Evolutionary conservation across 2,797 vertebrate species (phyloP), one percentile per base, ranked within the genome.

Genomic region (Acanthurus tractus): DNA sequence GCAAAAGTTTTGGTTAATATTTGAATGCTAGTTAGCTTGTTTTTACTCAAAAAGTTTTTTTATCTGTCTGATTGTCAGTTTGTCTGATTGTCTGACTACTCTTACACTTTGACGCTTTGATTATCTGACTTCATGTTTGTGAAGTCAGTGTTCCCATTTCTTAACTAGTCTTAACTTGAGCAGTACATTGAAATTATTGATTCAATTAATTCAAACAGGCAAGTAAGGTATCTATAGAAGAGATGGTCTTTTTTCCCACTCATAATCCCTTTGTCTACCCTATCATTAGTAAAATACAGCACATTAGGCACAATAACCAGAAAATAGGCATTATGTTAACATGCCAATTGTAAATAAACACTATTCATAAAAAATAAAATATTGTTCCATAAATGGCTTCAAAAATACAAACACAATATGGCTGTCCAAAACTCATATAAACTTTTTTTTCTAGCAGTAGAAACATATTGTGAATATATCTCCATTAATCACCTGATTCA

Each of bases 191-290:
- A 25, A 25, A 25, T 25, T 25, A 25, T 25, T 25, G 25, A 34
- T 50, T 18, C 48, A 5, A 40, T 13, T 29, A 34, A 57, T 34
- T n/a, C 46, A 59, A 74, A 65, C 5, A 42, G 11, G 3, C 64
- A n/a, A 66, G 14, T 4, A 6, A 38, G 36, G 36, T 20, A 61
- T 2, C 48, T 72, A 1, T 62, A n/a, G 8, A 5, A 42, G 42
- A 58, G 22, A 58, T 23, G 14, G 9, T 84, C 74, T 79, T 81
- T 86, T 81, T 81, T 25, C 12, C 62, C 15, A 0, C 44, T 55
- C 14, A 63, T 53, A 50, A 79, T 88, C 80, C 85, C 83, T 89
- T 92, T 91, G 38, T 76, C 22, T 36, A 75, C 86, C 79, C 63
- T 52, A 83, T 59, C 29, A 76, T 83, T 87, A 76, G 66, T 81